These are phyloP conservation scores for Lasioglossum calceatum DNA, from an alignment of 2,888 invertebrate genomes.

Conservation along the genomic window DNA sequence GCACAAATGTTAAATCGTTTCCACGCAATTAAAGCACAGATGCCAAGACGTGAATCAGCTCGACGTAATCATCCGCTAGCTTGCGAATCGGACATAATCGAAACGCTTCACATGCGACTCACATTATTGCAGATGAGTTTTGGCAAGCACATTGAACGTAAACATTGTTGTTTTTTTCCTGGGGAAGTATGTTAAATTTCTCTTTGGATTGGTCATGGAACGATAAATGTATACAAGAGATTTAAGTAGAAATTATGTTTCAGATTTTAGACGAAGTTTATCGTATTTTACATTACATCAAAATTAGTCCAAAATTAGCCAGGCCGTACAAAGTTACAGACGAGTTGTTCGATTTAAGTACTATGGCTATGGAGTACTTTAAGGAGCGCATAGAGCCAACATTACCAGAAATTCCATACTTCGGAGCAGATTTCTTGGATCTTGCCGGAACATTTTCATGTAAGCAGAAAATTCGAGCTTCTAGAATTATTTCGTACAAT, in stretches of 20 bases:
- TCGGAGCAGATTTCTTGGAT: constrained; percentile 93
- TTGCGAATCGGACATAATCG: constrained; percentile 96
- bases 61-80: constrained; percentile 95
- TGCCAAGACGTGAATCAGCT: constrained; percentile 96
- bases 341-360: constrained; percentile 96
- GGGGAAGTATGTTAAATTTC: constrained; percentile 90
- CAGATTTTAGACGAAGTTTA: constrained; percentile 96
- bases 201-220: not conserved
- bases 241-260: constrained; percentile 72
- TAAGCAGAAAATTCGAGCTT: constrained; percentile 83
- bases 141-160: constrained; percentile 96
- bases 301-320: constrained; percentile 92
- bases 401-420: constrained; percentile 94
- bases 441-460: constrained; percentile 89
- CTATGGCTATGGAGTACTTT: constrained; percentile 99
- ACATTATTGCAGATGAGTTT: constrained; percentile 97
- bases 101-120: constrained; percentile 96
- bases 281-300: constrained; percentile 93
- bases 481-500: not conserved
- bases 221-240: not conserved
- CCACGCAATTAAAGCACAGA: constrained; percentile 94
- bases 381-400: constrained; percentile 97
- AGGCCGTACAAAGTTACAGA: constrained; percentile 97
- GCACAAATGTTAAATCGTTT: constrained; percentile 93
- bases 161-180: constrained; percentile 97